Percentiles rank a stretch among this genome's conserved stretches.
These are phyloP conservation scores for Laupala kohalensis DNA, from an alignment of 1,140 invertebrate genomes.

Conservation along the genomic window DNA sequence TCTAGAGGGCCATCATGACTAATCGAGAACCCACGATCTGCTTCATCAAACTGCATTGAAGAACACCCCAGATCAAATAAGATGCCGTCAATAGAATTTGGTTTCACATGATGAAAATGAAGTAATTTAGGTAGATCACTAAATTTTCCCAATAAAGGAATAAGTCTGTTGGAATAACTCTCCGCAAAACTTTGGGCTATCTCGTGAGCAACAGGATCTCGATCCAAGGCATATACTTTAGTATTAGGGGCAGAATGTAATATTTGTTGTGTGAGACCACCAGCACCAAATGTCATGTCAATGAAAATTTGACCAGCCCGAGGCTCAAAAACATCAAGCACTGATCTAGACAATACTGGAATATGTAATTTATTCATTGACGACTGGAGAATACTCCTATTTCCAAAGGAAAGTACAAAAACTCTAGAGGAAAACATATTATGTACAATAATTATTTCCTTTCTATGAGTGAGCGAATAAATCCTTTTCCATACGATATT, in stretches of 20 bases:
- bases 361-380: constrained; percentile 30
- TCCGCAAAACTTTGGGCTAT: constrained; percentile 46
- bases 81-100: constrained; percentile 66
- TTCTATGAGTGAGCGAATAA: neutral
- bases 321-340: constrained; percentile 51
- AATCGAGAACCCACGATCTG: constrained; percentile 72
- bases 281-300: constrained; percentile 90
- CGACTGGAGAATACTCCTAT: neutral
- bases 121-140: constrained; percentile 69
- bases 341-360: constrained; percentile 59
- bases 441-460: neutral
- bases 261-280: constrained; percentile 65
- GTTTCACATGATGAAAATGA: constrained; percentile 36
- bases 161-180: constrained; percentile 52
- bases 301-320: constrained; percentile 45
- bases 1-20: constrained; percentile 76
- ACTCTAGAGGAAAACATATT: neutral
- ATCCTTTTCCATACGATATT: constrained; percentile 29
- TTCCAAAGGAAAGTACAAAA: neutral
- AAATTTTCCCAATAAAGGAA: constrained; percentile 71
- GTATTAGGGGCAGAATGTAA: constrained; percentile 37
- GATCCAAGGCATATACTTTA: constrained; percentile 67
- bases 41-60: constrained; percentile 83
- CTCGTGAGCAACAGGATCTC: constrained; percentile 67
- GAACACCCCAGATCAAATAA: constrained; percentile 92